Evolutionary conservation across 2,113 vertebrate genomes (phyloP).

Genomic region (Barnardius zonarius): DNA sequence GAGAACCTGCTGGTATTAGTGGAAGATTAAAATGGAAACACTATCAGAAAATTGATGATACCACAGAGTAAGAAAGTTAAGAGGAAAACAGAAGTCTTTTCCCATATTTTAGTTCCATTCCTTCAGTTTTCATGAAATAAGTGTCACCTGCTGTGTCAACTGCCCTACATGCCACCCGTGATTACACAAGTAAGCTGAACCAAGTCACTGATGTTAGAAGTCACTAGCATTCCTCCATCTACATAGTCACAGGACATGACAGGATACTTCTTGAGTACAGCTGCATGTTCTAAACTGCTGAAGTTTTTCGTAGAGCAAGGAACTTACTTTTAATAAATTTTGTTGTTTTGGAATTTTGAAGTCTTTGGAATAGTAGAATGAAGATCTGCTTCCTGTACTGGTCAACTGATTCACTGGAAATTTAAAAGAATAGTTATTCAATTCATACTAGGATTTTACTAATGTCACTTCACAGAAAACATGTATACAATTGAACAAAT

Average conservation of each 20-base stretch:
- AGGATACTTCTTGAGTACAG: not conserved
- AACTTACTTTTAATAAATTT: conserved; percentile 98
- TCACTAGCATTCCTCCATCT: not conserved
- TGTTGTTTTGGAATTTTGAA: conserved; percentile 98
- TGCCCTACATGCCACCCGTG: not conserved
- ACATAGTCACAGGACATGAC: rapidly evolving
- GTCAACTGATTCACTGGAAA: conserved; percentile 85
- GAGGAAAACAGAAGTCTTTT: not conserved
- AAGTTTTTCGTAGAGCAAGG: not conserved
- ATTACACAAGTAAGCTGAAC: not conserved
- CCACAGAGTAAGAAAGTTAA: not conserved
- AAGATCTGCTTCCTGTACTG: conserved; percentile 98
- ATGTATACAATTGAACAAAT: not conserved
- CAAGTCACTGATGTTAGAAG: not conserved
- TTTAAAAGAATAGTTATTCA: conserved; percentile 24
- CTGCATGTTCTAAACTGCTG: not conserved
- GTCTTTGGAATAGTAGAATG: conserved; percentile 96
- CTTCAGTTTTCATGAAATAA: not conserved
- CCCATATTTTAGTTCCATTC: not conserved
- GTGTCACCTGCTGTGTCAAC: not conserved
- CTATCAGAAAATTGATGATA: not conserved
- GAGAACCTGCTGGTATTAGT: not conserved
- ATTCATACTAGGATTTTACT: not conserved
- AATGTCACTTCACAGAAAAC: not conserved
- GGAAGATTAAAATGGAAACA: not conserved